Evolutionary conservation across 2,888 invertebrate genomes (phyloP).

Genomic region (Elysia crispata): DNA sequence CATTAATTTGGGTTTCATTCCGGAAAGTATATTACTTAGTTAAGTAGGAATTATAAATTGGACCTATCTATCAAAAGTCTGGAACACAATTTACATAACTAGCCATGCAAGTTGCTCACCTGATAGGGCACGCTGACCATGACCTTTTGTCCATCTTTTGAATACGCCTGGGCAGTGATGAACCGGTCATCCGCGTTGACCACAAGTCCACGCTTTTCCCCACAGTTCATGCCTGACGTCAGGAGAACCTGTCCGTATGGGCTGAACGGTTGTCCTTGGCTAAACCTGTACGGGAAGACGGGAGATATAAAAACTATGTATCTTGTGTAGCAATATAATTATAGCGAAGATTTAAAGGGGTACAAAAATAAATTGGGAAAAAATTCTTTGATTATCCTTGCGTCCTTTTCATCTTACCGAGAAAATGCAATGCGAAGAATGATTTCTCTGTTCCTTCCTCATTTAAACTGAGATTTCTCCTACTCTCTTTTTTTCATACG

Average conservation of each 20-base stretch:
- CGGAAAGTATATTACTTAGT: too few species aligned
- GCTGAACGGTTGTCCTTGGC: slow-evolving; percentile 21
- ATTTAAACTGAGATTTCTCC: neutral
- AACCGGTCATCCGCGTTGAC: slow-evolving; percentile 35
- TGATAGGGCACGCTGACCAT: slow-evolving; percentile 36
- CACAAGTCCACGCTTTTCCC: slow-evolving; percentile 26
- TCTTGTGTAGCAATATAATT: too few species aligned
- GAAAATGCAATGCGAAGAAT: too few species aligned
- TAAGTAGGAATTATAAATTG: too few species aligned
- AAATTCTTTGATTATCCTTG: neutral
- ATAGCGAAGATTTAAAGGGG: too few species aligned
- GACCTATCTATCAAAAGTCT: too few species aligned
- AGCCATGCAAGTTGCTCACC: too few species aligned
- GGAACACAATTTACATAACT: too few species aligned
- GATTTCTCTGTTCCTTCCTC: neutral
- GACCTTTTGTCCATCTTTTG: neutral
- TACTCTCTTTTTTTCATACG: too few species aligned
- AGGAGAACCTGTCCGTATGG: slow-evolving; percentile 36
- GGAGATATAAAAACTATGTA: neutral
- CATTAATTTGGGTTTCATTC: too few species aligned
- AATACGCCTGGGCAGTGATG: slow-evolving; percentile 32
- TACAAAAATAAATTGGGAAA: too few species aligned
- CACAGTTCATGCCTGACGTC: slow-evolving; percentile 32
- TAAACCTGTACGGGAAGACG: slow-evolving; percentile 2
- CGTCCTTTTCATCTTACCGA: neutral